A percentile compares a stretch with the other conserved stretches of the same genome.
Evolutionary conservation across 2,113 vertebrate genomes (phyloP).

Genomic region (Hemiprocne comata): DNA sequence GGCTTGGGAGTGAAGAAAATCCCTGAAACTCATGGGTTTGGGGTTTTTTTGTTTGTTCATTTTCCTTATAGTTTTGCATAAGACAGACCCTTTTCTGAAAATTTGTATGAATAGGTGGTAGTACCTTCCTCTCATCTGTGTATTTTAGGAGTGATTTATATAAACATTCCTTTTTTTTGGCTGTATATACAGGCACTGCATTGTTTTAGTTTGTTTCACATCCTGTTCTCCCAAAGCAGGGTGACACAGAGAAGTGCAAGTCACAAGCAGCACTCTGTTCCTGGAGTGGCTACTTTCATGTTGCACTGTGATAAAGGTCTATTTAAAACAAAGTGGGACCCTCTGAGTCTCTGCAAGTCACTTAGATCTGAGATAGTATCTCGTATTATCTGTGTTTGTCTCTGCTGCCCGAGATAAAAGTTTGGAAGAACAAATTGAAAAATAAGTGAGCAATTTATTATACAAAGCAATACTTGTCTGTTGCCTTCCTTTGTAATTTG

Average conservation of each 20-base stretch:
- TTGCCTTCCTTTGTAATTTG: slow-evolving; percentile 46
- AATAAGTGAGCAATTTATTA: slow-evolving; percentile 59
- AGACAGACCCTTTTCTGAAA: neutral
- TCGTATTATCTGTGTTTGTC: slow-evolving; percentile 19
- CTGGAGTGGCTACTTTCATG: neutral
- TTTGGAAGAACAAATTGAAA: slow-evolving; percentile 61
- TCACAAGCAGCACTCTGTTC: neutral
- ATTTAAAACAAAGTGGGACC: neutral
- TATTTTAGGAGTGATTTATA: neutral
- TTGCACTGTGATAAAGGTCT: neutral
- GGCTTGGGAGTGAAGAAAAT: neutral
- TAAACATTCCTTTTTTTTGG: neutral
- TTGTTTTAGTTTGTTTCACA: neutral
- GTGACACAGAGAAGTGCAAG: neutral
- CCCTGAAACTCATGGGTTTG: neutral
- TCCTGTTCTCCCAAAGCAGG: neutral
- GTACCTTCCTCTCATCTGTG: neutral
- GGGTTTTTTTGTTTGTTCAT: neutral
- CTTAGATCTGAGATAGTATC: slow-evolving; percentile 2
- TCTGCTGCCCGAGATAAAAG: slow-evolving; percentile 55
- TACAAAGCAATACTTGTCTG: neutral
- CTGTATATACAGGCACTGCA: neutral
- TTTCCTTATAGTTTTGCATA: neutral
- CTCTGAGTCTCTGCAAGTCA: neutral
- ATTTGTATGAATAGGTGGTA: neutral